Evolutionary conservation across 1,140 invertebrate genomes (phyloP), one percentile per base, ranked within the genome.

Genomic region (Lordiphosa stackelbergi): DNA sequence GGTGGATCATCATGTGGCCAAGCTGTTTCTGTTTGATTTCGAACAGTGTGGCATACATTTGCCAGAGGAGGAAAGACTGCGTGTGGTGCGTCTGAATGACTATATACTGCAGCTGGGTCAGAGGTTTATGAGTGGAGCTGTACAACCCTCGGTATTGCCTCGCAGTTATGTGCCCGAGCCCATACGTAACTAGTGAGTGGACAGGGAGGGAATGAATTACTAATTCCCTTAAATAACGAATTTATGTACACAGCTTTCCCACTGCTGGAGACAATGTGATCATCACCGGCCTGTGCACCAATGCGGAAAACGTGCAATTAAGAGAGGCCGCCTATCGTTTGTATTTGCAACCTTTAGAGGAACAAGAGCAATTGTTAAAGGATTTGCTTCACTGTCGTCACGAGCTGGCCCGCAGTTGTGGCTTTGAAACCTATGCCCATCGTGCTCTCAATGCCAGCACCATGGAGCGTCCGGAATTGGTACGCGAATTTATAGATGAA

Each of bases 31-130:
- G 31, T 96, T 97, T 88, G 97, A 99, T 88, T 99, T 99, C 90
- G 97, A 99, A 87, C 96, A 98, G 88, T 94, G 94, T 89, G 97
- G 97, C 5, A 99, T 99, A 68, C 97, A 99, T 88, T 89, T 99
- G 47, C 91, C 93, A n/a, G 94, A 97, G 68, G 85, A 90, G 3
- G 90, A 94, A 66, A 89, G 96, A 48, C 87, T 92, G 59, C 88
- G 91, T 66, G 96, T 98, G 56, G 96, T 98, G 0, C 89, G 92
- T 2, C 89, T 98, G 0, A 98, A 97, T 87, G 93, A 98, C 86
- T 89, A 89, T 36, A 95, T 96, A 19, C 85, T 92, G 43, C 91
- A 95, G 88, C 88, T 95, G 3, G 96, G 97, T 1, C 96, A 97
- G 81, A 91, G 92, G 69, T 98, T 98, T 85, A 94, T 96, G 90